A percentile compares a stretch with the other conserved stretches of the same genome.
Evolutionary conservation across 1,140 invertebrate species (phyloP).

Genomic region (Drosophila jambulina): DNA sequence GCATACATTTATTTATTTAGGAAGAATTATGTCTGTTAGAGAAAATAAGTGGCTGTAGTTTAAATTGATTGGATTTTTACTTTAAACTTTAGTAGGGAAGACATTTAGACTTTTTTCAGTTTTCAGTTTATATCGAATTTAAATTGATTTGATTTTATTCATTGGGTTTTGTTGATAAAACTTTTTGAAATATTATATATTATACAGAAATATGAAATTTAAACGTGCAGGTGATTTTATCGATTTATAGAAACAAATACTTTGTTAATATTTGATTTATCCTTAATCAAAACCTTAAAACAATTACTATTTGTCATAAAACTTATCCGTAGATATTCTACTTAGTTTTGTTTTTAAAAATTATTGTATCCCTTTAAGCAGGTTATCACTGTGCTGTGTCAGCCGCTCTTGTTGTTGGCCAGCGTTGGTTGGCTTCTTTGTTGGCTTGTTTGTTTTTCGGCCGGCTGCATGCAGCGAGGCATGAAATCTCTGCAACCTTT

Average conservation of each 20-base stretch:
- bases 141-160: background rate
- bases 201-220: too few species aligned
- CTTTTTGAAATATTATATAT: background rate
- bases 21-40: background rate
- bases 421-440: conserved; percentile 36
- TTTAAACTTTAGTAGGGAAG: background rate
- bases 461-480: conserved; percentile 63
- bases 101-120: background rate
- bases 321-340: background rate
- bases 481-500: conserved; percentile 78
- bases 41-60: background rate
- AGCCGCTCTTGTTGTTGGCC: conserved; percentile 18
- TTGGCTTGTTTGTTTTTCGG: conserved; percentile 48
- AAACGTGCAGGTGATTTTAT: too few species aligned
- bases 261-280: background rate
- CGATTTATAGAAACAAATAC: too few species aligned
- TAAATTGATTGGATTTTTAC: background rate
- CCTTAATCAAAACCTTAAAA: too few species aligned
- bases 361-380: background rate
- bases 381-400: conserved; percentile 4
- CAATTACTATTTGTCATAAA: background rate
- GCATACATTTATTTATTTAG: background rate
- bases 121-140: background rate
- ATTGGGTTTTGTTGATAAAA: background rate
- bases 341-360: background rate